Base-by-base conservation (phyloP, 2,888 invertebrate genomes). In the Heliconius charithonia region DNA sequence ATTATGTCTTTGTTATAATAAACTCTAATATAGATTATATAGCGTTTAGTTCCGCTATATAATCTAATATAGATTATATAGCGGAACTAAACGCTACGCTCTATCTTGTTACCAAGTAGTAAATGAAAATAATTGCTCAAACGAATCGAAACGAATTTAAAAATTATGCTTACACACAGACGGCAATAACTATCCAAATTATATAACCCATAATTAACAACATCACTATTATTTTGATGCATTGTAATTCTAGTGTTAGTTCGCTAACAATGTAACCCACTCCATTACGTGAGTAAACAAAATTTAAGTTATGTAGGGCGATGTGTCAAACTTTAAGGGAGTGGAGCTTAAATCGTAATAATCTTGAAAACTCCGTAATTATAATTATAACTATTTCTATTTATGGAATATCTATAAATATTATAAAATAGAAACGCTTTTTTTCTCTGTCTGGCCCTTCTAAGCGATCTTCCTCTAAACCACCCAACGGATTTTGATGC, bases 261-360 rank as follows among this genome's bases (percentile, higher is more conserved):
- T 45, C 72, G 37, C 45, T 67, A 73, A 77, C 73, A 56, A 69
- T 73, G 77, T 77, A 73, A 76, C 77, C 74, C 27, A 73, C 69
- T 74, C 79, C 73, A 79, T 77, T 79, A 79, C 69, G 59, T 9
- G 79, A 73, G 77, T 69, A 72, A 67, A 78, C 79, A 37, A 78
- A 78, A 76, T 51, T 63, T 62, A 41, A 76, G 56, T 78, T 78
- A 69, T 56, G 41, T 72, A 77, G 77, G 56, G 72, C 56, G 66
- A 51, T 25, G n/a, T 66, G 37, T 37, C 27, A 41, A 63, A 74
- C 19, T 74, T 63, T 56, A 62, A 72, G 67, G 69, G 37, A 45
- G 16, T 25, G 16, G 25, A 25, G 69, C 19, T 69, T 69, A 69
- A 69, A 69, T 16, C 45, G 69, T 69, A 41, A 45, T 69, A 69